phyloP scores from a whole-genome alignment of 2,888 invertebrate species.

The Phengaris alcon region DNA sequence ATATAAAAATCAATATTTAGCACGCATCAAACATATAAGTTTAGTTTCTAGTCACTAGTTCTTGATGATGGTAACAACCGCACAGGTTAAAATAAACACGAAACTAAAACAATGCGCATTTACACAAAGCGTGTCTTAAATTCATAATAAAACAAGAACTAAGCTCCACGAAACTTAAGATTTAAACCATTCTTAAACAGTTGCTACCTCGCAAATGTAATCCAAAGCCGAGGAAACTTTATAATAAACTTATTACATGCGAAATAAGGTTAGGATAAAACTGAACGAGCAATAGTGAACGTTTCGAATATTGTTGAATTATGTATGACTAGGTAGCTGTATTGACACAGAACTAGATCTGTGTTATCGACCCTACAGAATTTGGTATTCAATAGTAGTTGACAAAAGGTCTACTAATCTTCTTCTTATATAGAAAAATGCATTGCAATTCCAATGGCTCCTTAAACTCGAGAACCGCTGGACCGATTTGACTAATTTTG shows the following conservation, averaged over 20 bases:
- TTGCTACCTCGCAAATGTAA: conserved; percentile 26
- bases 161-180: conserved; percentile 3
- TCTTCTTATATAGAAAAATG: too few relatives aligned
- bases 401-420: too few relatives aligned
- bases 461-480: too few relatives aligned
- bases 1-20: too few relatives aligned
- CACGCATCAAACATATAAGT: background rate
- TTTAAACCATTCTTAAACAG: conserved; percentile 19
- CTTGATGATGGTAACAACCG: background rate
- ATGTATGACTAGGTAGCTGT: background rate
- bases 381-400: background rate
- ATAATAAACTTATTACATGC: conserved; percentile 21
- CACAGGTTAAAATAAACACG: background rate
- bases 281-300: background rate
- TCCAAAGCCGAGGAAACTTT: background rate
- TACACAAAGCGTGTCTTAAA: background rate
- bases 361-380: background rate
- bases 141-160: conserved; percentile 12
- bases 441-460: too few relatives aligned
- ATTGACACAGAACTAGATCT: background rate
- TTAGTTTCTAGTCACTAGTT: background rate
- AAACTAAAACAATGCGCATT: conserved; percentile 15
- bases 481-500: too few relatives aligned
- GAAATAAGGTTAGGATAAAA: conserved; percentile 7
- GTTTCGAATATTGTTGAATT: background rate